Percentiles rank a stretch among this genome's conserved stretches.
Evolutionary conservation across 2,888 invertebrate genomes (phyloP).

Genomic region (Catotricha subobsoleta): DNA sequence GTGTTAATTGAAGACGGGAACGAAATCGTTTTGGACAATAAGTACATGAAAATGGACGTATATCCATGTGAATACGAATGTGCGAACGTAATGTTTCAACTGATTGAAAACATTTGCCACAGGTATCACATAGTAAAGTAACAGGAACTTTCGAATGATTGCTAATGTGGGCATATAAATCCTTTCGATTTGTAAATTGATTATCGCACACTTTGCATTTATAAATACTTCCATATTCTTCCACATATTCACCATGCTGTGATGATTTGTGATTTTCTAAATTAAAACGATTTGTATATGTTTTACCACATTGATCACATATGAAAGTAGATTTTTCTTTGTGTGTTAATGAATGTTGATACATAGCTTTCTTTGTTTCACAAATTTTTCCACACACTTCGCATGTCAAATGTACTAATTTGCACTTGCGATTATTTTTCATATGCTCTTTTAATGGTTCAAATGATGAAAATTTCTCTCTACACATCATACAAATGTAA

Average conservation of each 20-base stretch:
- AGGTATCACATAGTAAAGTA: conserved; percentile 6
- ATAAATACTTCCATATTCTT: conserved; percentile 7
- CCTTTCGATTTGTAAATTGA: conserved; percentile 8
- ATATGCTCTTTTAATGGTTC: conserved; percentile 7
- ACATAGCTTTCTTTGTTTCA: conserved; percentile 7
- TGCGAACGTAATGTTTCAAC: conserved; percentile 6
- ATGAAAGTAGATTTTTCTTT: conserved; percentile 3
- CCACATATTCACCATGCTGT: conserved; percentile 7
- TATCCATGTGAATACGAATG: conserved; percentile 7
- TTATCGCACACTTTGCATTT: conserved; percentile 8
- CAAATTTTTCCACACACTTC: conserved; percentile 6
- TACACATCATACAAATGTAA: conserved; percentile 9
- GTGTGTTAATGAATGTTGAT: conserved; percentile 7
- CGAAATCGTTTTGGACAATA: conserved; percentile 5
- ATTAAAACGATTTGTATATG: conserved; percentile 8
- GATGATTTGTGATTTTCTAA: conserved; percentile 9
- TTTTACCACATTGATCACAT: conserved; percentile 9
- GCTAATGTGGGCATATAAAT: conserved; percentile 7
- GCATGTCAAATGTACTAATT: conserved; percentile 6
- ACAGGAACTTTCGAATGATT: not conserved
- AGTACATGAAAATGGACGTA: conserved; percentile 7
- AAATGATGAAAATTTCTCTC: conserved; percentile 5
- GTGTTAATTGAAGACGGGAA: conserved; percentile 5
- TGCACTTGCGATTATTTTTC: conserved; percentile 4
- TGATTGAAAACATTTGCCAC: conserved; percentile 8